Percentiles rank a stretch among this genome's conserved stretches.
Evolutionary conservation across 2,797 vertebrate genomes (phyloP).

Genomic region (Intellagama lesueurii): DNA sequence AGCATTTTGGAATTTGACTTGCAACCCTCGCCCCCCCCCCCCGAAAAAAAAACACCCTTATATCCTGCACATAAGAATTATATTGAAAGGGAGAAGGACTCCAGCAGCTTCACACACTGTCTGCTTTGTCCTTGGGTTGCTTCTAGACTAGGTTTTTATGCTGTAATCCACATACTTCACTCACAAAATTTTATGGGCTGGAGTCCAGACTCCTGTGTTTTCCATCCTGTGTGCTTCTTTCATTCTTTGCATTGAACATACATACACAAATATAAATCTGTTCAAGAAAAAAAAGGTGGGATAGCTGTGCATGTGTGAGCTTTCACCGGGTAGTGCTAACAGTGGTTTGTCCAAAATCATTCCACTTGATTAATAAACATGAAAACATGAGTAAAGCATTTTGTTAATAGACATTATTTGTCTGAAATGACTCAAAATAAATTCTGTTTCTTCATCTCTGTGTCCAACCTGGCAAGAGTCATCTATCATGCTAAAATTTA

Average conservation of each 20-base stretch:
- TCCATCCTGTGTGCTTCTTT: not conserved
- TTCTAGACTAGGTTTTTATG: not conserved
- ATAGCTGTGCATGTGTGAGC: not conserved
- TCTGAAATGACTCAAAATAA: not conserved
- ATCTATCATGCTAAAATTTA: not conserved
- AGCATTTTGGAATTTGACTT: not conserved
- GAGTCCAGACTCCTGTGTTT: not conserved
- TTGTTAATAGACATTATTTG: not conserved
- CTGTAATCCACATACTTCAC: not conserved
- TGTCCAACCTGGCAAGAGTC: not conserved
- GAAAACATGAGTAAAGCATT: not conserved
- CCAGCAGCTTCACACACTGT: not conserved
- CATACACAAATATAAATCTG: not conserved
- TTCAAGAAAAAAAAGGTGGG: not conserved
- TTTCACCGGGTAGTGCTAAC: not conserved
- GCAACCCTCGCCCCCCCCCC: too few relatives aligned
- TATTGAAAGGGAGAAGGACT: not conserved
- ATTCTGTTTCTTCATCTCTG: slow-evolving; percentile 1
- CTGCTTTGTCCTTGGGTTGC: not conserved
- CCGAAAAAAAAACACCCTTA: not conserved
- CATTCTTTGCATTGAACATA: not conserved
- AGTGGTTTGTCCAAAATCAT: not conserved
- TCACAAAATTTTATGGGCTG: not conserved
- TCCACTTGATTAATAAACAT: too few relatives aligned
- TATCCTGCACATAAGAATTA: not conserved